Evolutionary conservation across 2,888 invertebrate species (phyloP), one percentile per base, ranked within the genome.

Genomic region (Dolomedes plantarius): DNA sequence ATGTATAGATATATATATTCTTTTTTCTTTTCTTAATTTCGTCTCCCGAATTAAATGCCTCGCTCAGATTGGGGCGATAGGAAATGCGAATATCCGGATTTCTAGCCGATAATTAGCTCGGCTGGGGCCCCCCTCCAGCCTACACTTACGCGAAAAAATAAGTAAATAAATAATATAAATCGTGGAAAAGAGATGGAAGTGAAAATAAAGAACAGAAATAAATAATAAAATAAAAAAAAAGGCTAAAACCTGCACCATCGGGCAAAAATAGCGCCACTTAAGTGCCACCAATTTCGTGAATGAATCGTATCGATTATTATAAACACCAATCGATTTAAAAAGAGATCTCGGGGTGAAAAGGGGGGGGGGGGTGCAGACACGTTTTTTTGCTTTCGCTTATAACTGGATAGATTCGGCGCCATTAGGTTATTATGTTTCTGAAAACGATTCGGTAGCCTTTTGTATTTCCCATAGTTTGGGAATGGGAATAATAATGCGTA

Each of bases 351-450:
- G 2, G 1, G 56, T 1, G 1, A 56, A 16, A n/a, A 16, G 27
- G 27, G 28, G 62, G 1, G n/a, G 5, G 29, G 2, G 65, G 65
- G 29, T n/a, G 31, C 29, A 31, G 65, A 31, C 1, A 29, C 31
- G 16, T 29, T 65, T 65, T n/a, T 65, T 31, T 23, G 56, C 23
- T n/a, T 56, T 56, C 39, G 39, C 68, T n/a, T 69, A 74, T 81
- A 41, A 39, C 77, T 11, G 67, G 32, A 56, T 46, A 76, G 64
- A 83, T 83, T 83, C 50, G 82, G 83, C 77, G 77, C 83, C 83
- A 73, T 85, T 85, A 73, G 73, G 68, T 77, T 77, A 85, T 85
- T 85, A 85, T 85, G 77, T 67, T 76, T 73, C 77, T 46, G 67
- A 32, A 50, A 75, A 41, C 67, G 76, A 67, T 36, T 65, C 46